Conservation (phyloP, 1,140 invertebrate species). For the Ditylenchus dipsaci region DNA sequence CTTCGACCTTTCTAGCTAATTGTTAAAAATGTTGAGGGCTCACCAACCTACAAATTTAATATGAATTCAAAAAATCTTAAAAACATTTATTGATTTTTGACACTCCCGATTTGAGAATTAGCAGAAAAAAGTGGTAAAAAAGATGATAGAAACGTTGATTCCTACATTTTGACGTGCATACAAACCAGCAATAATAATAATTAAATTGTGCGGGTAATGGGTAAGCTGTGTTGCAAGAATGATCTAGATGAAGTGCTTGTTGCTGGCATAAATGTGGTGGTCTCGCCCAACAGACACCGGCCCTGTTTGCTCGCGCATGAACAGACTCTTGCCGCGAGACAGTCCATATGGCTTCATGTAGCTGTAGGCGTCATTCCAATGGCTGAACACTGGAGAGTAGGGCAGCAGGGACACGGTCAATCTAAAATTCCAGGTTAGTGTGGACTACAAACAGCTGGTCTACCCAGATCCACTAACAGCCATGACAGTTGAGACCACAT, state of each 20-base stretch:
- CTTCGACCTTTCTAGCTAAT: too few relatives aligned
- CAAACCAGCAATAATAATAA: too few relatives aligned
- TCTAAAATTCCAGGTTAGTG: constrained; percentile 31
- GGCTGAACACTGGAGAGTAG: constrained; percentile 48
- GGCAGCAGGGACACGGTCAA: constrained; percentile 54
- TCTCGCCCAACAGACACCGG: constrained; percentile 49
- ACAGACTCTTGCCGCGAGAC: constrained; percentile 43
- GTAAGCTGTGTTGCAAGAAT: background rate
- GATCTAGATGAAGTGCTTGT: constrained; percentile 51
- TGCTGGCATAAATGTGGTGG: constrained; percentile 52
- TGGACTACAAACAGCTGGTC: constrained; percentile 5
- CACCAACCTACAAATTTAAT: too few relatives aligned
- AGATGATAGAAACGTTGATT: too few relatives aligned
- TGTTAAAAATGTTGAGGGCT: too few relatives aligned
- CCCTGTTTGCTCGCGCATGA: constrained; percentile 52
- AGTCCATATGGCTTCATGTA: constrained; percentile 51
- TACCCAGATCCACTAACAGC: constrained; percentile 50
- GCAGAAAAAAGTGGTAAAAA: too few relatives aligned
- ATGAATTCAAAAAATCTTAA: too few relatives aligned
- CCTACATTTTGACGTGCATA: too few relatives aligned
- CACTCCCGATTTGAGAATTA: too few relatives aligned
- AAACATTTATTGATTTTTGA: too few relatives aligned
- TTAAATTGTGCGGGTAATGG: too few relatives aligned
- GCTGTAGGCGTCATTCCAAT: constrained; percentile 50
- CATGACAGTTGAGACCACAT: constrained; percentile 52